Percentiles rank a stretch among this genome's conserved stretches.
Evolutionary conservation across 2,113 vertebrate genomes (phyloP).

Genomic region (Ia io): DNA sequence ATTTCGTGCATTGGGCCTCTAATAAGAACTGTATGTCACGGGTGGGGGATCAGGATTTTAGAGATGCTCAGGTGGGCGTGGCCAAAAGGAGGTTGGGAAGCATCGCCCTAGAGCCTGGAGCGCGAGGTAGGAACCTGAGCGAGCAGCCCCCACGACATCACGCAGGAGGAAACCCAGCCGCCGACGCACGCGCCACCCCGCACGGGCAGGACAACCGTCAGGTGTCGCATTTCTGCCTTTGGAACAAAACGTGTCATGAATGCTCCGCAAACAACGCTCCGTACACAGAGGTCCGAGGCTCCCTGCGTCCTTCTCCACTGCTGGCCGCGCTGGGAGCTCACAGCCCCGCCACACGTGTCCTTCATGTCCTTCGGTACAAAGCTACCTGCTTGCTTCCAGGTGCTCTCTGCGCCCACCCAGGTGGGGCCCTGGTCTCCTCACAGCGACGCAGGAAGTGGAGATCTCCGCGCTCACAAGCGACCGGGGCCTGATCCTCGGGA

Average conservation of each 20-base stretch:
- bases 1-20: no score
- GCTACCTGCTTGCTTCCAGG: background rate
- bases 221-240: background rate
- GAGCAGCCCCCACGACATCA: background rate
- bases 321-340: no score
- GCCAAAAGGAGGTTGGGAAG: no score
- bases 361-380: background rate
- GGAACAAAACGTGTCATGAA: background rate
- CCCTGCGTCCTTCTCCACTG: no score
- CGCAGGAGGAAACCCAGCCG: background rate
- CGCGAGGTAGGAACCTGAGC: background rate
- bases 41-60: no score
- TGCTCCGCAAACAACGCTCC: background rate
- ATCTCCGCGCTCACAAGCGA: background rate
- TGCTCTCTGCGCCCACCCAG: background rate
- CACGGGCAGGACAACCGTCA: fast-evolving
- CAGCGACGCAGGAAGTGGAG: background rate
- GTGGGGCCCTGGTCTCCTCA: background rate
- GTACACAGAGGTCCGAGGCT: background rate
- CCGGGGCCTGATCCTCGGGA: background rate
- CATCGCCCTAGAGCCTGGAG: background rate
- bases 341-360: background rate
- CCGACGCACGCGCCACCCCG: background rate
- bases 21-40: no score
- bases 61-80: no score